Base-by-base conservation (phyloP, 2,797 vertebrate genomes). In the Chloroceryle amazona region DNA sequence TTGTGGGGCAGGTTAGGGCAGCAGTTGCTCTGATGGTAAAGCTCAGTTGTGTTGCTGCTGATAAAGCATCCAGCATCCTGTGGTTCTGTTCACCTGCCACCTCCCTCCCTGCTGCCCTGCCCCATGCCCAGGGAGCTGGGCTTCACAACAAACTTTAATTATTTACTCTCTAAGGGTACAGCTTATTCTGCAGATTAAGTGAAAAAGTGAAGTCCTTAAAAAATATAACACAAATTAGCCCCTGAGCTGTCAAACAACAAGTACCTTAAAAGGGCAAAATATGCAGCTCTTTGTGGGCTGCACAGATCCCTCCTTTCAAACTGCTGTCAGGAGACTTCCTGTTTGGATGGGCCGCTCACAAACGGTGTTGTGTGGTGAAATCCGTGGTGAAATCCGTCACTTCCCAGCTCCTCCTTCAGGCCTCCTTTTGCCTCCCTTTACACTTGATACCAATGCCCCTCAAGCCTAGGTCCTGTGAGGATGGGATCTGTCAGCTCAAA, bases 201-300 rank as follows among this genome's bases (percentile, higher is more conserved):
- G 89, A 95, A 96, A 88, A 83, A 88, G 68, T 61, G 63, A 81
- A 94, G 70, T 81, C 73, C 73, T 93, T 91, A 71, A 92, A 81
- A 85, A 88, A 86, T 74, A 85, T 71, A 93, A 85, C 68, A 90
- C 88, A 97, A 97, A 91, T 93, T 96, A 96, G 54, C 81, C 74
- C 66, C 46, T 55, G 74, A 95, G 49, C 92, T 95, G 93, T 96
- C 88, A 94, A 96, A 96, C 90, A 94, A 81, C 26, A 94, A 89
- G 80, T 67, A 93, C 96, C 97, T 97, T 98, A 98, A 97, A 97
- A 97, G 96, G 96, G 71, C 93, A 97, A 97, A 96, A 94, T 96
- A 96, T 94, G 96, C 41, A 3, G 54, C 47, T 7, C 46, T 84
- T 55, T 41, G 55, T 58, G 39, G 49, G 39, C 76, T 89, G 82